These are phyloP conservation scores for Spinibarbus caldwelli DNA, from an alignment of 2,797 vertebrate genomes.

Conservation along the genomic window DNA sequence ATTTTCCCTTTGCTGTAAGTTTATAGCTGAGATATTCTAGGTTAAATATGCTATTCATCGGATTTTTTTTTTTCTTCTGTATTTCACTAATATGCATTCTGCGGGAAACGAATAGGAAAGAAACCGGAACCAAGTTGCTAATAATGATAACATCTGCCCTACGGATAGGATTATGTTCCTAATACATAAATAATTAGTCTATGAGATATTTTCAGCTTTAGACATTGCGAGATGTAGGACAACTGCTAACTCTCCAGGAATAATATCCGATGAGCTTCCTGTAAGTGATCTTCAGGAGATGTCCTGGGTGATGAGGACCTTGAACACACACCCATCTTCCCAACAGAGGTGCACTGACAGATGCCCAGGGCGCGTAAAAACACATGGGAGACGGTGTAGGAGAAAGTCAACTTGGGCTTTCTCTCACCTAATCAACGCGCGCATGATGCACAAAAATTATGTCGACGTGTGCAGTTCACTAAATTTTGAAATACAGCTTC, in stretches of 20 bases:
- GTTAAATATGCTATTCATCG: background rate
- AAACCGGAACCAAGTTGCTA: constrained; percentile 9
- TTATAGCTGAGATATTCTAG: background rate
- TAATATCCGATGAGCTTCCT: background rate
- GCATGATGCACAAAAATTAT: background rate
- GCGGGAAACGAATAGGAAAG: background rate
- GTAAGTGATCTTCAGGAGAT: constrained; percentile 20
- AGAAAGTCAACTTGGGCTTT: constrained; percentile 10
- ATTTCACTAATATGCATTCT: background rate
- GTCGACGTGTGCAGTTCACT: background rate
- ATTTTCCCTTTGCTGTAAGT: background rate
- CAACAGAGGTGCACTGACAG: background rate
- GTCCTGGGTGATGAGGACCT: background rate
- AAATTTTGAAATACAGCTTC: background rate
- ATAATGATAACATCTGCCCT: background rate
- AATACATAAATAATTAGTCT: constrained; percentile 7
- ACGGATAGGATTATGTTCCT: background rate
- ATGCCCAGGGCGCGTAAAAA: no score
- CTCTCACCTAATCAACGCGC: background rate
- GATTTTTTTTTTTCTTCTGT: no score
- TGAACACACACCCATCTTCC: constrained; percentile 4
- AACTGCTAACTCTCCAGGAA: background rate
- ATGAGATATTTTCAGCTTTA: constrained; percentile 8
- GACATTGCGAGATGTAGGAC: background rate
- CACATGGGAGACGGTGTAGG: background rate